phyloP scores from a whole-genome alignment of 2,888 invertebrate species.

The Spodoptera littoralis region DNA sequence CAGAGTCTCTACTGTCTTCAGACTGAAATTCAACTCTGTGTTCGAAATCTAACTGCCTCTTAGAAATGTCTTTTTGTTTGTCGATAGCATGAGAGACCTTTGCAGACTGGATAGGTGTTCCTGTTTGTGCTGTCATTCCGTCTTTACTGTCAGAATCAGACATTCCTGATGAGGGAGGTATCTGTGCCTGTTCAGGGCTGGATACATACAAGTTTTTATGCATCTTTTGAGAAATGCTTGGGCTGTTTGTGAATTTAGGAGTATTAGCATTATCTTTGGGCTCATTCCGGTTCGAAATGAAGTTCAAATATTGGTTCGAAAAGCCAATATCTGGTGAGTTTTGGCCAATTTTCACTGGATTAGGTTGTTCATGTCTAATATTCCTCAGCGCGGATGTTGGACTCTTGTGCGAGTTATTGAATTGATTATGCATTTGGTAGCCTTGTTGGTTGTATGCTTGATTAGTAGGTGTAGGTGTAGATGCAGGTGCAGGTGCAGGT shows the following conservation, averaged over 20 bases:
- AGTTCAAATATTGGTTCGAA: conserved; percentile 85
- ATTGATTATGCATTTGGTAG: conserved; percentile 78
- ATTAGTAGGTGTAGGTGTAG: conserved; percentile 65
- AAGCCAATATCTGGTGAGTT: conserved; percentile 84
- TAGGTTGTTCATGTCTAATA: conserved; percentile 83
- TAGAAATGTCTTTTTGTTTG: conserved; percentile 84
- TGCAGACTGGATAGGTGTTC: conserved; percentile 82
- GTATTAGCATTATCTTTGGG: conserved; percentile 88
- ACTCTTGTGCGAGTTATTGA: conserved; percentile 76
- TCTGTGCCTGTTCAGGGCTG: conserved; percentile 86
- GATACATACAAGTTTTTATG: conserved; percentile 87
- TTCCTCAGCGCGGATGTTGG: conserved; percentile 81
- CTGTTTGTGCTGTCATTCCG: conserved; percentile 82
- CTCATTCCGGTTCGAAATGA: conserved; percentile 85
- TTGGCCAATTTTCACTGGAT: conserved; percentile 74
- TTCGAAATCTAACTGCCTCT: conserved; percentile 85
- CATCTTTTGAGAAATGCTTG: conserved; percentile 86
- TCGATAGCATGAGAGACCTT: conserved; percentile 78
- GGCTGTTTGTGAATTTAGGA: conserved; percentile 86
- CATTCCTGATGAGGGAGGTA: conserved; percentile 85
- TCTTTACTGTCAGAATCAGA: conserved; percentile 86
- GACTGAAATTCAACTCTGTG: conserved; percentile 82
- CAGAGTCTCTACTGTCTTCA: conserved; percentile 86
- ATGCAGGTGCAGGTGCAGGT: conserved; percentile 24
- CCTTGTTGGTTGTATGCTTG: conserved; percentile 76